Base-by-base conservation (phyloP, 2,113 vertebrate species). In the Pelodiscus sinensis region DNA sequence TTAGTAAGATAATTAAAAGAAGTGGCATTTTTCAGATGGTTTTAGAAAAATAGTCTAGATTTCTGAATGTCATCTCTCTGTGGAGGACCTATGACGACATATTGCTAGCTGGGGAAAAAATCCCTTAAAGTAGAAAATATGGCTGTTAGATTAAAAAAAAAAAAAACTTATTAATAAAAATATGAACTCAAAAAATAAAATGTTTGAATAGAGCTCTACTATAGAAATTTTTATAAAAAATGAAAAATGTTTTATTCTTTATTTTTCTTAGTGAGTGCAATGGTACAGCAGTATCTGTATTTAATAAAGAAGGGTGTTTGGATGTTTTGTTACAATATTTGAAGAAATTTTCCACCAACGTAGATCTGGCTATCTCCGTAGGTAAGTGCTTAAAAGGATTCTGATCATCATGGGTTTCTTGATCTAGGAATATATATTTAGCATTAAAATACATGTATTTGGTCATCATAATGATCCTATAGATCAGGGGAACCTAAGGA, bases 291-390 rank as follows among this genome's bases (percentile, higher is more conserved):
- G 96, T 99, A 12, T 97, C 97, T 31, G 91, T 99, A 94, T 99
- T 99, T 98, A 99, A 99, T 97, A 99, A 98, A 96, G 98, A 98
- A 56, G 98, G 98, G 50, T 99, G 99, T 84, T 96, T 99, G 95
- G 98, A 99, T 84, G 85, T 98, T 96, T 96, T 99, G 6, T 95
- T 99, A 88, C 98, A 97, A 90, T 99, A 97, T 97, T 95, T 99
- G 94, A 98, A 98, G 96, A 98, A 97, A 91, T 98, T 99, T 95
- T 87, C 97, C 44, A 97, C 98, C 21, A 99, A 98, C 44, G 92
- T 98, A 79, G 98, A 99, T 91, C 97, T 99, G 97, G 99, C 99
- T 92, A 96, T 99, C 93, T 99, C 99, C 92, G 99, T 98, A 96
- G 99, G 99, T 99, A 96, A 96, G 97, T 95, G 44, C 54, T 84